These are phyloP conservation scores for Tipula lateralis DNA, from an alignment of 2,888 invertebrate genomes.

Conservation along the genomic window DNA sequence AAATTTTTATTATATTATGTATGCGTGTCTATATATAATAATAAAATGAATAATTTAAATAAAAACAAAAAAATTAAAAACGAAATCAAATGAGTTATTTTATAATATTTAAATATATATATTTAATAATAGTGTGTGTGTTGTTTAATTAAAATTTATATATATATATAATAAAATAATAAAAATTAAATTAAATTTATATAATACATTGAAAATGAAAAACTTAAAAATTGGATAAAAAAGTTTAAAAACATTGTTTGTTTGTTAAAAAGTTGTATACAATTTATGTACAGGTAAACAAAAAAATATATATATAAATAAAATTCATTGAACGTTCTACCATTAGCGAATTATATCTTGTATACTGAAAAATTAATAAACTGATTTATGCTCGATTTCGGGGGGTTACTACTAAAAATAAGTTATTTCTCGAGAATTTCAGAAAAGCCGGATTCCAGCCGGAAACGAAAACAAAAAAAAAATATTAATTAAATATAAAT, in stretches of 20 bases:
- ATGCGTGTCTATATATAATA: not conserved
- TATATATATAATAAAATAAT: not conserved
- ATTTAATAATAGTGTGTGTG: not conserved
- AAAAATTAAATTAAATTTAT: not conserved
- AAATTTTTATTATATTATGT: not conserved
- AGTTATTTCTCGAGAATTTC: not conserved
- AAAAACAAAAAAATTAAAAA: not conserved
- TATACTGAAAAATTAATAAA: not conserved
- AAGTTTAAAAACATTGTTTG: not conserved
- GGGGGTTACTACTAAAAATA: not conserved
- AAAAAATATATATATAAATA: too few relatives aligned
- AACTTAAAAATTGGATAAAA: not conserved
- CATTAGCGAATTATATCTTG: not conserved
- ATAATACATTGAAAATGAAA: not conserved
- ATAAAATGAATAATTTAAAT: conserved; percentile 1
- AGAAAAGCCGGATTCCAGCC: not conserved
- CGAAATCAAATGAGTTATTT: conserved; percentile 1
- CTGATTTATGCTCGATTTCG: too few relatives aligned
- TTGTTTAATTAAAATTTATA: not conserved
- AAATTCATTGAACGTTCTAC: not conserved
- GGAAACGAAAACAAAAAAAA: not conserved
- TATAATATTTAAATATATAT: not conserved
- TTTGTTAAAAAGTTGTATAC: not conserved
- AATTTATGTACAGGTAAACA: conserved; percentile 6
- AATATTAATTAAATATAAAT: not conserved